Conservation (phyloP, 2,888 invertebrate genomes). For the Phyllotreta striolata region DNA sequence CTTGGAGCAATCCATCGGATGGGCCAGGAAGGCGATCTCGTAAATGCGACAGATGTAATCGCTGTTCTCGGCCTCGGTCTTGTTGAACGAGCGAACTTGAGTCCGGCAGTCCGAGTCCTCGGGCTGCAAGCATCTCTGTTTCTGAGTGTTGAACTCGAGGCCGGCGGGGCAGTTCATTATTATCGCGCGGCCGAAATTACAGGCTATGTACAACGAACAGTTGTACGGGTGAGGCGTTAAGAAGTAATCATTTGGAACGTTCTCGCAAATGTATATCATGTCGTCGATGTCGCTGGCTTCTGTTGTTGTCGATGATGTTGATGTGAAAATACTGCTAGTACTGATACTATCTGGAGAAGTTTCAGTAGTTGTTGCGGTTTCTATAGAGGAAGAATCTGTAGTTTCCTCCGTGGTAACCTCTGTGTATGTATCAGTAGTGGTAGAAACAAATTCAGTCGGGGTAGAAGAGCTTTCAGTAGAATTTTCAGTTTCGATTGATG, state of each 20-base stretch:
- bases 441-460: too few relatives aligned
- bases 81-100: not conserved
- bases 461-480: too few relatives aligned
- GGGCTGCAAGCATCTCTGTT: constrained; percentile 10
- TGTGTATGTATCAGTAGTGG: too few relatives aligned
- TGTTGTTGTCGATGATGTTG: constrained; percentile 2
- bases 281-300: not conserved
- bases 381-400: too few relatives aligned
- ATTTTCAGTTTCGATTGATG: too few relatives aligned
- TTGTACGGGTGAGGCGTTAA: constrained; percentile 11
- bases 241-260: constrained; percentile 6
- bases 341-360: not conserved
- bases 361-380: too few relatives aligned
- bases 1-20: constrained; percentile 12
- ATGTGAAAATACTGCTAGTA: too few relatives aligned
- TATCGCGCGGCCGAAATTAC: constrained; percentile 8
- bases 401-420: too few relatives aligned
- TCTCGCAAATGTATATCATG: constrained; percentile 17
- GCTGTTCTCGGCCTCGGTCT: not conserved
- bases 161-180: not conserved
- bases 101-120: constrained; percentile 10
- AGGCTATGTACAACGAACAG: constrained; percentile 16
- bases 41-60: constrained; percentile 3
- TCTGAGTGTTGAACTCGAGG: constrained; percentile 16
- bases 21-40: constrained; percentile 4